These are phyloP conservation scores for Percopsis transmontana DNA, from an alignment of 2,113 vertebrate genomes.

Conservation along the genomic window DNA sequence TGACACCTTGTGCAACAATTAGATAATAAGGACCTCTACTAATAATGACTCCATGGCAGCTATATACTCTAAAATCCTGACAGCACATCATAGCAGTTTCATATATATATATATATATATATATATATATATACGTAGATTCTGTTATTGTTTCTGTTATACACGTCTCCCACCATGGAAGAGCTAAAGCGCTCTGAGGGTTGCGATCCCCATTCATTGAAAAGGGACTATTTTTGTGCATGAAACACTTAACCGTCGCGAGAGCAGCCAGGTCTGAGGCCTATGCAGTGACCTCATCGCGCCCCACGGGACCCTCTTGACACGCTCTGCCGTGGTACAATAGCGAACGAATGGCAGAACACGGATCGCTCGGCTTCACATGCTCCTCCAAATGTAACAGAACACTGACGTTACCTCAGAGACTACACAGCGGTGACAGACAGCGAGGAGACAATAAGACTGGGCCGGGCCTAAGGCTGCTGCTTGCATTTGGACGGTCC, in stretches of 20 bases:
- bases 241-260: constrained; percentile 69
- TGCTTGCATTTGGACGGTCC: constrained; percentile 27
- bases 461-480: constrained; percentile 44
- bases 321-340: constrained; percentile 66
- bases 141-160: too few species aligned
- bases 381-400: constrained; percentile 61
- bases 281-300: constrained; percentile 67
- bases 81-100: too few species aligned
- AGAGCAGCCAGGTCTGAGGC: constrained; percentile 50
- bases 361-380: constrained; percentile 47
- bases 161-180: constrained; percentile 32
- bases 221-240: constrained; percentile 62
- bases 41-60: neutral
- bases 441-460: constrained; percentile 51
- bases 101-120: too few species aligned
- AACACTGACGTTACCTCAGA: constrained; percentile 69
- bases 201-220: constrained; percentile 50
- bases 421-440: constrained; percentile 52
- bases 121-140: too few species aligned
- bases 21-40: neutral
- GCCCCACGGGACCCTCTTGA: constrained; percentile 61
- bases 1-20: too few species aligned
- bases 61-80: neutral
- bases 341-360: constrained; percentile 62
- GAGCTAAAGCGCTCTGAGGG: constrained; percentile 18